Conservation (phyloP, 2,888 invertebrate genomes). For the Argyresthia albistria region DNA sequence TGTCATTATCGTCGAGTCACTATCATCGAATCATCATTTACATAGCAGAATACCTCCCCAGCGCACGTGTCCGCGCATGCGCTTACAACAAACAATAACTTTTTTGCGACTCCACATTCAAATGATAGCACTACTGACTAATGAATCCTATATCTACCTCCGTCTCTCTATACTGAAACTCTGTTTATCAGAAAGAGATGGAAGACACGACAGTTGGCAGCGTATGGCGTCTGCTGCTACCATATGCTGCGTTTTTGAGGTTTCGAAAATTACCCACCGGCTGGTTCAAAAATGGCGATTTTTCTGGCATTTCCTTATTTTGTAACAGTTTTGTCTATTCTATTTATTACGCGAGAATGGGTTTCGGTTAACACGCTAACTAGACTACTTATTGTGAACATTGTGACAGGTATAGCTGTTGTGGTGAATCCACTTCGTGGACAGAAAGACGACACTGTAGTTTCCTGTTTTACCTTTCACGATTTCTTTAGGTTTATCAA, state of each 20-base stretch:
- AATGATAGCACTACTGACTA: constrained; percentile 62
- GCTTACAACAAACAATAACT: constrained; percentile 43
- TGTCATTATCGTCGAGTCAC: no score
- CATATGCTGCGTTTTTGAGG: constrained; percentile 64
- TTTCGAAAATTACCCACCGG: constrained; percentile 60
- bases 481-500: no score
- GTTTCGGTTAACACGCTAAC: constrained; percentile 5
- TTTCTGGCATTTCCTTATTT: constrained; percentile 14
- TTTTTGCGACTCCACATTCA: constrained; percentile 63
- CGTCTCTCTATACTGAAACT: constrained; percentile 19
- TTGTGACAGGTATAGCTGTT: no score
- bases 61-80: constrained; percentile 53
- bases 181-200: constrained; percentile 27
- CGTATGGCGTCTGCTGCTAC: constrained; percentile 62
- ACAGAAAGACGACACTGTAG: no score
- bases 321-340: constrained; percentile 45
- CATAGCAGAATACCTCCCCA: neutral
- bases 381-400: no score
- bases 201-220: constrained; percentile 53
- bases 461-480: no score
- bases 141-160: constrained; percentile 47
- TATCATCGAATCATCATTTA: no score
- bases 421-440: no score
- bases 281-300: constrained; percentile 47
- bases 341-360: constrained; percentile 17